These are phyloP conservation scores for Pristiophorus japonicus DNA, from an alignment of 2,113 vertebrate genomes.

Conservation along the genomic window DNA sequence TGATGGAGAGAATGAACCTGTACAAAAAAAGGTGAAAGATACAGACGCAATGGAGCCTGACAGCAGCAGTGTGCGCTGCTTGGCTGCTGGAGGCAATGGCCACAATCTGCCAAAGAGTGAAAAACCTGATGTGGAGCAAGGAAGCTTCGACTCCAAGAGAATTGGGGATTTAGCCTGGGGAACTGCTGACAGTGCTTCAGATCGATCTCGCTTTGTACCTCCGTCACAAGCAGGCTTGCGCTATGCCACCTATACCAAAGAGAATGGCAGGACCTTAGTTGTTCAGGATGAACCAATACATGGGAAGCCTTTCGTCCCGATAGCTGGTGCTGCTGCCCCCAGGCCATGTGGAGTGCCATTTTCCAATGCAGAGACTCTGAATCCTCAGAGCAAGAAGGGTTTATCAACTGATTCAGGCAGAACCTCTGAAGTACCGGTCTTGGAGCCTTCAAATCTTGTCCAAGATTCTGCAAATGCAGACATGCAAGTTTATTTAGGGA, in stretches of 20 bases:
- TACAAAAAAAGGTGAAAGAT: slow-evolving; percentile 81
- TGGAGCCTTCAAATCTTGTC: neutral
- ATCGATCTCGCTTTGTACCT: slow-evolving; percentile 57
- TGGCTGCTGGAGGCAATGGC: slow-evolving; percentile 56
- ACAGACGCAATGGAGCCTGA: slow-evolving; percentile 68
- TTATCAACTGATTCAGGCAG: neutral
- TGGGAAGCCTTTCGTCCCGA: slow-evolving; percentile 57
- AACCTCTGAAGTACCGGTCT: neutral
- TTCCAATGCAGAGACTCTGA: slow-evolving; percentile 13
- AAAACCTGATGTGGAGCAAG: slow-evolving; percentile 57
- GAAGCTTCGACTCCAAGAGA: slow-evolving; percentile 30
- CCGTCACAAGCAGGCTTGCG: slow-evolving; percentile 75
- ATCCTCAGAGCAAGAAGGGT: neutral
- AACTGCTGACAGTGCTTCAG: slow-evolving; percentile 25
- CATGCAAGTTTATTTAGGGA: neutral
- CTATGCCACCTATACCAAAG: slow-evolving; percentile 81
- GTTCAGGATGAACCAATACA: slow-evolving; percentile 71
- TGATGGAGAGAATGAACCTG: slow-evolving; percentile 80
- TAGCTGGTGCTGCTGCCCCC: slow-evolving; percentile 41
- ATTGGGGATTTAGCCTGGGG: slow-evolving; percentile 24
- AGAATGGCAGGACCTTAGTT: slow-evolving; percentile 79
- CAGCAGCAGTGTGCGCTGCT: slow-evolving; percentile 51
- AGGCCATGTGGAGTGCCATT: slow-evolving; percentile 16
- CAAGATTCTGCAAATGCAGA: neutral
- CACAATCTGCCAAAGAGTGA: slow-evolving; percentile 51